Conservation (phyloP, 2,797 vertebrate genomes). For the Sarcoramphus papa region DNA sequence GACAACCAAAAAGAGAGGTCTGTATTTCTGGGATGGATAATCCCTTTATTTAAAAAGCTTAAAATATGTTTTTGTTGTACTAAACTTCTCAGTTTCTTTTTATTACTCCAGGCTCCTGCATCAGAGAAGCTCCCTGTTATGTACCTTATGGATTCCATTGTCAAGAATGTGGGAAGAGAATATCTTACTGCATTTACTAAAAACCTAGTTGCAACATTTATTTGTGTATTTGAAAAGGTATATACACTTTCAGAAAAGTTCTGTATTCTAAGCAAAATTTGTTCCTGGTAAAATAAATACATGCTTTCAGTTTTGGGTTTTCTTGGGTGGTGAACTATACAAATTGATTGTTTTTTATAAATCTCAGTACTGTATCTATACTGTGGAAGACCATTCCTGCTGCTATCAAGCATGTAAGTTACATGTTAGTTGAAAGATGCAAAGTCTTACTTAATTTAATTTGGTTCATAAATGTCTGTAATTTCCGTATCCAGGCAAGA, state of each 20-base stretch:
- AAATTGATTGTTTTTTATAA: neutral
- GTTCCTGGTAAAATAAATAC: slow-evolving; percentile 75
- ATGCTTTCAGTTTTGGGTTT: slow-evolving; percentile 64
- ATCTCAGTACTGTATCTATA: neutral
- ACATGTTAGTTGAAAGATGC: neutral
- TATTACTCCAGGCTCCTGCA: slow-evolving; percentile 91
- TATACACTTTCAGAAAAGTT: slow-evolving; percentile 77
- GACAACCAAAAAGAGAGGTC: slow-evolving; percentile 67
- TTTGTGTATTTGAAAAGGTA: slow-evolving; percentile 99
- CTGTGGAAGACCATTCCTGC: neutral
- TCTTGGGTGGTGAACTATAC: slow-evolving; percentile 52
- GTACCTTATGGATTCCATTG: slow-evolving; percentile 99
- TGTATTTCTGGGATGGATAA: slow-evolving; percentile 71
- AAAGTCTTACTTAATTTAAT: neutral
- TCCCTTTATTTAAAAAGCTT: slow-evolving; percentile 60
- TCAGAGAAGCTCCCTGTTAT: slow-evolving; percentile 98
- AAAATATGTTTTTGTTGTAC: slow-evolving; percentile 79
- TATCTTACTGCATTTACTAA: slow-evolving; percentile 99
- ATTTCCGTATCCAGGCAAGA: neutral
- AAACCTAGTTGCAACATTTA: slow-evolving; percentile 99
- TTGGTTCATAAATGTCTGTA: neutral
- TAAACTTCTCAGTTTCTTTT: slow-evolving; percentile 99
- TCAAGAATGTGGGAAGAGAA: slow-evolving; percentile 99
- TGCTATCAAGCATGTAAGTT: neutral
- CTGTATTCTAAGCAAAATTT: slow-evolving; percentile 52